Percentiles rank a stretch among this genome's conserved stretches.
phyloP scores from a whole-genome alignment of 2,797 vertebrate species.

The Aplochiton taeniatus region DNA sequence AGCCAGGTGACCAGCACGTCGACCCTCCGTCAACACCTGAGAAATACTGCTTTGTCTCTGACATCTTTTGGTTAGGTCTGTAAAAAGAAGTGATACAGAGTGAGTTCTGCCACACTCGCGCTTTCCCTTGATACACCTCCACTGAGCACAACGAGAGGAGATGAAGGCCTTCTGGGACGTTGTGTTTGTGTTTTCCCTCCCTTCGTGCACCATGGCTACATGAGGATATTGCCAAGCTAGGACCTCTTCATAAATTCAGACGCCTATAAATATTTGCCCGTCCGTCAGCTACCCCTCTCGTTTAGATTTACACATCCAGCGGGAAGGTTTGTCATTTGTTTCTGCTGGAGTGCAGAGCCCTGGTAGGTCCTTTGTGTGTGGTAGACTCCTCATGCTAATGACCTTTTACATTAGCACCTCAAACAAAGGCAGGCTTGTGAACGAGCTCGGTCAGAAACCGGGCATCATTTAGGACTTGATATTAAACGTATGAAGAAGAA shows the following conservation, averaged over 20 bases:
- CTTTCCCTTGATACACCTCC: slow-evolving; percentile 46
- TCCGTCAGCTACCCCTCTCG: slow-evolving; percentile 59
- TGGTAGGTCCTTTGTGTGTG: slow-evolving; percentile 17
- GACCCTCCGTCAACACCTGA: too few relatives aligned
- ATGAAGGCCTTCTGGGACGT: slow-evolving; percentile 56
- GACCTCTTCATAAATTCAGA: slow-evolving; percentile 69
- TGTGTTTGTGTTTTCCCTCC: slow-evolving; percentile 70
- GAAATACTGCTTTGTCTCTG: too few relatives aligned
- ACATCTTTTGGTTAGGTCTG: too few relatives aligned
- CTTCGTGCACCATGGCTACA: slow-evolving; percentile 68
- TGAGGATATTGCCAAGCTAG: slow-evolving; percentile 57
- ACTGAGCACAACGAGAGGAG: slow-evolving; percentile 40
- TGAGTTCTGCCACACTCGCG: slow-evolving; percentile 38
- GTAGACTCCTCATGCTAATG: slow-evolving; percentile 47
- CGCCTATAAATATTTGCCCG: slow-evolving; percentile 74
- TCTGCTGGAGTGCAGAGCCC: slow-evolving; percentile 24
- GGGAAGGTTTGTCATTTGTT: slow-evolving; percentile 66
- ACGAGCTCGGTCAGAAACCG: neutral
- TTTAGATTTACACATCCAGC: slow-evolving; percentile 69
- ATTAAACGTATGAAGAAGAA: too few relatives aligned
- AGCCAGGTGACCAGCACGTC: too few relatives aligned
- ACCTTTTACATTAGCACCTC: slow-evolving; percentile 31
- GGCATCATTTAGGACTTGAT: too few relatives aligned
- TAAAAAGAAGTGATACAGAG: neutral
- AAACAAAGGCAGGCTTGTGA: neutral